Percentiles rank a stretch among this genome's conserved stretches.
Evolutionary conservation across 2,113 vertebrate genomes (phyloP).

Genomic region (Smithornis capensis): DNA sequence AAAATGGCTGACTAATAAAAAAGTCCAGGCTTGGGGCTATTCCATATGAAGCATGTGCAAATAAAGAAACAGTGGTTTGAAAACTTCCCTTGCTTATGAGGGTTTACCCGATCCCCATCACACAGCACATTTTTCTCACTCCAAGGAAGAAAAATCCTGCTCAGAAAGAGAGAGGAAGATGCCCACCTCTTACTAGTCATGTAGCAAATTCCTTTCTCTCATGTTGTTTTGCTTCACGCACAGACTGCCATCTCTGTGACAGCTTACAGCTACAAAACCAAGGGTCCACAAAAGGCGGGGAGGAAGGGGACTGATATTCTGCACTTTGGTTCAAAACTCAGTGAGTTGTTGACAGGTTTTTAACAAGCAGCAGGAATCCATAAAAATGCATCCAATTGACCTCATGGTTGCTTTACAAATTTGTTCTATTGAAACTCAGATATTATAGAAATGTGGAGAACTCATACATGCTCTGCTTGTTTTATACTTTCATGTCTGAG

Average conservation of each 20-base stretch:
- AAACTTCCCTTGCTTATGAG: neutral
- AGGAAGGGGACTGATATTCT: neutral
- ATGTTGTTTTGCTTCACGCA: neutral
- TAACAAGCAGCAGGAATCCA: neutral
- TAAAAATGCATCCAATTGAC: neutral
- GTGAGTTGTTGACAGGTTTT: neutral
- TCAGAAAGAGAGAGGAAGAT: neutral
- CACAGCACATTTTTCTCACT: neutral
- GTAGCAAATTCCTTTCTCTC: neutral
- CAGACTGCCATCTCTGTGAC: neutral
- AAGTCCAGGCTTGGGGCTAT: neutral
- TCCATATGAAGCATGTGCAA: neutral
- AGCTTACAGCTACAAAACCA: neutral
- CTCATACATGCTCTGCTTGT: neutral
- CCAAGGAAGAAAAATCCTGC: neutral
- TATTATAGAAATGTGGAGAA: neutral
- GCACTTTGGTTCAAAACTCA: rapidly evolving
- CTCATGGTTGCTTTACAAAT: neutral
- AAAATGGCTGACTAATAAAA: neutral
- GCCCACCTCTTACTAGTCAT: no score
- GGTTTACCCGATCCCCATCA: neutral
- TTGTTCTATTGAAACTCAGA: neutral
- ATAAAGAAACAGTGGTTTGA: neutral
- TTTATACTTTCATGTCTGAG: slow-evolving; percentile 18
- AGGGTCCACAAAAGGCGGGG: neutral